Base-by-base conservation (phyloP, 2,113 vertebrate genomes). In the Callithrix jacchus region DNA sequence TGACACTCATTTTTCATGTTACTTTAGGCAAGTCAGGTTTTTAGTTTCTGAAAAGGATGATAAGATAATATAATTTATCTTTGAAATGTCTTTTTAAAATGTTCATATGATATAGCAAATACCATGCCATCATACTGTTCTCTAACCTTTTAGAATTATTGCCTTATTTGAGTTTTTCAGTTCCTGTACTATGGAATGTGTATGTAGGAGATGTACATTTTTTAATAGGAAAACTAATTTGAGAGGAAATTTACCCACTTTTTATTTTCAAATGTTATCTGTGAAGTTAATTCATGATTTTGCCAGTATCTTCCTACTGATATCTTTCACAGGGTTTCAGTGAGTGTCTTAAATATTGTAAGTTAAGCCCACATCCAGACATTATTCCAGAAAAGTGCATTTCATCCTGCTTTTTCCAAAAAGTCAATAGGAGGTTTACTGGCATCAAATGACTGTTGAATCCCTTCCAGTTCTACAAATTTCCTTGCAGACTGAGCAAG, bases 401-500 rank as follows among this genome's bases (percentile, higher is more conserved):
- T 87, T 45, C 73, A 84, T 70, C 86, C 61, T 77, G 68, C 58
- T 74, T 74, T 64, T 96, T 97, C 94, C 92, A 96, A 95, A 94
- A 94, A 94, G 91, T 94, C 97, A 94, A 97, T 80, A 96, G 71
- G 93, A 95, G 52, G 40, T n/a, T 85, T 81, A 30, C 89, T 97
- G 96, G 96, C 93, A 79, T 66, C 0, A 42, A 94, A 84, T 54
- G 94, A 87, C 79, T 86, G 42, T 92, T 5, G 2, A 96, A 85
- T 95, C 91, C 76, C 49, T 96, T 98, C 95, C 96, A 94, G 81
- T 93, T 96, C 94, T 93, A 96, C 97, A 95, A 0, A 0, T 97
- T 94, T 97, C 96, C 97, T 92, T 95, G 96, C 74, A 20, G 71
- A 89, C 2, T 58, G 91, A 98, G 91, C 4, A 54, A 66, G 84